phyloP scores from a whole-genome alignment of 2,113 vertebrate genomes.

The Cyrtonyx montezumae region DNA sequence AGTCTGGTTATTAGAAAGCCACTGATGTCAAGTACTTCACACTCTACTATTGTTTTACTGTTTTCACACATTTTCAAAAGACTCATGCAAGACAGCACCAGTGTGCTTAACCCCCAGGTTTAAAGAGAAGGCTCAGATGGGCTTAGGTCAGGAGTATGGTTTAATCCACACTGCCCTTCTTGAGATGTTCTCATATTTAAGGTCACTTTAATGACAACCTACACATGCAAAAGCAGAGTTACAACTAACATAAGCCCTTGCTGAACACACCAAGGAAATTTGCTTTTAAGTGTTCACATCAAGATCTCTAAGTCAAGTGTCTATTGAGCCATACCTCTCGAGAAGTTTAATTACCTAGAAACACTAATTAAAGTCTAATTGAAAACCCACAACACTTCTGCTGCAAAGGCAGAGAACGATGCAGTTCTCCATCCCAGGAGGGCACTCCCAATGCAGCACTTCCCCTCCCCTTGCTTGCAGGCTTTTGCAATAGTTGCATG shows the following conservation, averaged over 20 bases:
- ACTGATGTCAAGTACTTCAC: not conserved
- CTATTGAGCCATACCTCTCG: not conserved
- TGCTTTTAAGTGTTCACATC: not conserved
- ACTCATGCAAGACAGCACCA: not conserved
- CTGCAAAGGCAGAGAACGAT: not conserved
- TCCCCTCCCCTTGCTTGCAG: not conserved
- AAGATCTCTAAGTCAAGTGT: not conserved
- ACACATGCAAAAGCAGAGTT: not conserved
- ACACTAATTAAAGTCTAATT: not conserved
- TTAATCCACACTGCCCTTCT: not conserved
- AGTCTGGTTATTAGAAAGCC: not conserved
- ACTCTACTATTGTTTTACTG: not conserved
- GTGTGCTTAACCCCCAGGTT: not conserved
- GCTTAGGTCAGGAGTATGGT: not conserved
- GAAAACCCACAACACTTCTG: not conserved
- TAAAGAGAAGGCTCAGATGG: not conserved
- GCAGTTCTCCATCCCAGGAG: not conserved
- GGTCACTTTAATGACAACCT: not conserved
- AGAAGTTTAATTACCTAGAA: not conserved
- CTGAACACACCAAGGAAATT: not conserved
- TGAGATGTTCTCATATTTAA: not conserved
- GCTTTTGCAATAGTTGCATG: not conserved
- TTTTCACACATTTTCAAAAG: not conserved
- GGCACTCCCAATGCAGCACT: fast-evolving
- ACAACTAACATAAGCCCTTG: fast-evolving